Base-by-base conservation (phyloP, 2,797 vertebrate genomes). In the Chloroceryle amazona region DNA sequence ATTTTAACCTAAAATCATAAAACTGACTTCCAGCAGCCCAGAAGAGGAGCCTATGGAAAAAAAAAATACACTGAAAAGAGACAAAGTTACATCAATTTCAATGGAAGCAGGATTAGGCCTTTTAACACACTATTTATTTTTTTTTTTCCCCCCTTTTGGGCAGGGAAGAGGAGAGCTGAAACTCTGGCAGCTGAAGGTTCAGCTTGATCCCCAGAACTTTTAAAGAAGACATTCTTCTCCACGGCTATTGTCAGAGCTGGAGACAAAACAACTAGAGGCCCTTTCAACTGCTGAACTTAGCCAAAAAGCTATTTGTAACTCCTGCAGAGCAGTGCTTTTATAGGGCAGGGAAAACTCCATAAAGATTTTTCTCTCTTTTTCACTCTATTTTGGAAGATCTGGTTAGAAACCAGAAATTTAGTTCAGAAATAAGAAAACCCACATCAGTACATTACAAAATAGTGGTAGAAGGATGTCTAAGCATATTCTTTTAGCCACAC, bases 231-330 rank as follows among this genome's bases (percentile, higher is more conserved):
- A 96, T 97, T 96, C 95, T 96, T 96, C 90, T 95, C 85, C 86
- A 76, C 20, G 31, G 88, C 92, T 95, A 97, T 97, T 97, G 95
- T 97, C 82, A 93, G 76, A 86, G 90, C 74, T 83, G 83, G 90
- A 97, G 89, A 95, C 94, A 96, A 93, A 96, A 93, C 86, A 93
- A 97, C 94, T 60, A 91, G 85, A 80, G 90, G 94, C 86, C 94
- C 76, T 96, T 97, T 96, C 90, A 96, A 91, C 93, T 81, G 87
- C 94, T 96, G 92, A 96, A 96, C 92, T 95, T 95, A 95, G 93
- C 91, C 95, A 94, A 95, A 96, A 96, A 97, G 91, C 93, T 94
- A 97, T 97, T 94, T 92, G 86, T 95, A 96, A 95, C 90, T 96
- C 95, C 97, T 95, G 96, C 94, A 86, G 96, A 91, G 93, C 3